These are phyloP conservation scores for Nesidiocoris tenuis DNA, from an alignment of 2,888 invertebrate species.

Conservation along the genomic window DNA sequence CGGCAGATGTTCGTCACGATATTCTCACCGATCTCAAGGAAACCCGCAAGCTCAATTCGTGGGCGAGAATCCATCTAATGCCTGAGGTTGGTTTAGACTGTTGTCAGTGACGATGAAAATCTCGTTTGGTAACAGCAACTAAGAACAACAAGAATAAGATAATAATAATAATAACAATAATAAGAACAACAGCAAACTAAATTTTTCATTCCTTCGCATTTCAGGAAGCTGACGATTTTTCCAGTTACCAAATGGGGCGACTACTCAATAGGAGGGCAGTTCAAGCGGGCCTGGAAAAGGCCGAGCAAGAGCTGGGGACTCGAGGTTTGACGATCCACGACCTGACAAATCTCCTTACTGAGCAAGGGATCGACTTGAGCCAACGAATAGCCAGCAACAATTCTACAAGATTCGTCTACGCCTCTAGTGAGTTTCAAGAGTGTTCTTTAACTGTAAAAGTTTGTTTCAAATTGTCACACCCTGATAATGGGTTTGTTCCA, in stretches of 20 bases:
- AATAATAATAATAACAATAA: not conserved
- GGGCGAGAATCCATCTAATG: constrained; percentile 80
- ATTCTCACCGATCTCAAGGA: constrained; percentile 87
- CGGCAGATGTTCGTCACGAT: constrained; percentile 89
- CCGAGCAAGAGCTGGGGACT: constrained; percentile 87
- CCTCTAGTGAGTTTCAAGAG: constrained; percentile 45
- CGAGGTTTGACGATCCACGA: constrained; percentile 71
- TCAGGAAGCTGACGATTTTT: constrained; percentile 61
- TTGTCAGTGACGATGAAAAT: too few relatives aligned
- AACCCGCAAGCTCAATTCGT: constrained; percentile 84
- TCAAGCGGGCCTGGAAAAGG: constrained; percentile 77
- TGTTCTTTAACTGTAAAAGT: too few relatives aligned
- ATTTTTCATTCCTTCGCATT: constrained; percentile 31
- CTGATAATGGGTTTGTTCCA: too few relatives aligned
- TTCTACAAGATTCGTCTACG: constrained; percentile 57
- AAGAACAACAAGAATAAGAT: too few relatives aligned
- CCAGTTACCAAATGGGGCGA: constrained; percentile 78
- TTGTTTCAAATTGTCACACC: too few relatives aligned
- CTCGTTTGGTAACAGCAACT: too few relatives aligned
- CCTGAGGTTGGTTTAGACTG: constrained; percentile 62
- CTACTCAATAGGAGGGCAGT: constrained; percentile 82
- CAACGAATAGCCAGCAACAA: constrained; percentile 71
- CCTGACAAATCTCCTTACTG: constrained; percentile 69
- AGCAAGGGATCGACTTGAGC: constrained; percentile 66
- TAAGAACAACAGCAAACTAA: not conserved